Evolutionary conservation across 2,797 vertebrate genomes (phyloP), one percentile per base, ranked within the genome.

Genomic region (Rousettus madagascariensis): DNA sequence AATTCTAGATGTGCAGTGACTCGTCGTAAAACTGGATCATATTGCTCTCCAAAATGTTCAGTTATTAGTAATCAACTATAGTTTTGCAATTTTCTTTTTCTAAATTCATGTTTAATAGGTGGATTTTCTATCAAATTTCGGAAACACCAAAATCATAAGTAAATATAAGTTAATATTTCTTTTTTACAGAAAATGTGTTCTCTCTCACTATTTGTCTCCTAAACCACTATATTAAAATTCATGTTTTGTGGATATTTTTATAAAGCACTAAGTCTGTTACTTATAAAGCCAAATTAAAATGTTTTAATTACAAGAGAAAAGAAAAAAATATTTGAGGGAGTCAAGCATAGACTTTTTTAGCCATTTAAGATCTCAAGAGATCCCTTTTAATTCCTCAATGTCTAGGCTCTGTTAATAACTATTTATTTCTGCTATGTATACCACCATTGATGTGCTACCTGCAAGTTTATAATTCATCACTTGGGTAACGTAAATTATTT

Each of bases 221-320:
- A 71, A 91, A 75, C 24, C 53, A 91, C 26, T 87, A 89, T 17
- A 38, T 0, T 49, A 46, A 82, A 63, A 61, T 80, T 95, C 68
- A 80, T 75, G 95, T 77, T 91, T 71, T 88, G 20, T 55, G 15
- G 41, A 51, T 30, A 72, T 78, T 41, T 61, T 77, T 86, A 19
- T 63, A 88, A 95, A 20, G 0, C 38, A 91, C 7, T 28, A 71
- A 84, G 6, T 77, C 41, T 88, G 20, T 95, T 28, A 61, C 63
- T 79, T 24, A 77, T 61, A 66, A 84, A 89, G 49, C 0, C 17
- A 30, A 51, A 51, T 91, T 89, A 87, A 82, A 89, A 77, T 63
- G 20, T 91, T 95, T 95, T 92, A 26, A 83, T 46, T 36, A 71
- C 5, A 10, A 80, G 17, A 43, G 43, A 75, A 85, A 95, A 43